These are phyloP conservation scores for Poecile atricapillus DNA, from an alignment of 2,113 vertebrate species.

Conservation along the genomic window DNA sequence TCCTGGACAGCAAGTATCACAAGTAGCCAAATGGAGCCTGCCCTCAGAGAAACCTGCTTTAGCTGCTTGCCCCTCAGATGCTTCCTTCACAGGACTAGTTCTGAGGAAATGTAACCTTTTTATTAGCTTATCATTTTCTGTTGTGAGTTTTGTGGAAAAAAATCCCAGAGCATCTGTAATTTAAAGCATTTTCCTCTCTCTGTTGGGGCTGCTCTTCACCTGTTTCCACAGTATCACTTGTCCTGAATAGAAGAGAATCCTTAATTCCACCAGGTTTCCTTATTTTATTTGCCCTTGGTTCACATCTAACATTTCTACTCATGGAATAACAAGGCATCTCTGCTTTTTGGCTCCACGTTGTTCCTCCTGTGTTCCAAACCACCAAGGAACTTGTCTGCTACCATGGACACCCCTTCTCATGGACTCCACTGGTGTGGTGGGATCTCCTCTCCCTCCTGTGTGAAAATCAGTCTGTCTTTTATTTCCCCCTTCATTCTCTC, in stretches of 20 bases:
- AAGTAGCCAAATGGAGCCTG: neutral
- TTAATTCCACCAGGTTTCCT: neutral
- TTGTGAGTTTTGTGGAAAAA: neutral
- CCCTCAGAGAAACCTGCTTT: neutral
- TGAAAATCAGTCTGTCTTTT: neutral
- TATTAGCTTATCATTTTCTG: neutral
- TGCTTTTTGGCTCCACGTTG: neutral
- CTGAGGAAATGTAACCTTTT: neutral
- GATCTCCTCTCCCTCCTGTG: neutral
- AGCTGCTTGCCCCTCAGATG: neutral
- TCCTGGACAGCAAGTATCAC: neutral
- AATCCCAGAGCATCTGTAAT: neutral
- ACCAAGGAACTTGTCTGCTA: neutral
- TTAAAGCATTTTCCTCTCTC: neutral
- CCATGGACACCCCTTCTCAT: neutral
- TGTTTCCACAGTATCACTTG: neutral
- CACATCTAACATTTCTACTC: neutral
- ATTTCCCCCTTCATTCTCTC: neutral
- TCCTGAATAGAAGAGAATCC: neutral
- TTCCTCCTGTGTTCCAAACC: neutral
- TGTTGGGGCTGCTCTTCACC: neutral
- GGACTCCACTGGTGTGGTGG: neutral
- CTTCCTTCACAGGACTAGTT: neutral
- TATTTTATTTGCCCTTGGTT: neutral
- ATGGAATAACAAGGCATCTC: neutral